Conservation (phyloP, 2,113 vertebrate genomes). For the Bufo bufo region DNA sequence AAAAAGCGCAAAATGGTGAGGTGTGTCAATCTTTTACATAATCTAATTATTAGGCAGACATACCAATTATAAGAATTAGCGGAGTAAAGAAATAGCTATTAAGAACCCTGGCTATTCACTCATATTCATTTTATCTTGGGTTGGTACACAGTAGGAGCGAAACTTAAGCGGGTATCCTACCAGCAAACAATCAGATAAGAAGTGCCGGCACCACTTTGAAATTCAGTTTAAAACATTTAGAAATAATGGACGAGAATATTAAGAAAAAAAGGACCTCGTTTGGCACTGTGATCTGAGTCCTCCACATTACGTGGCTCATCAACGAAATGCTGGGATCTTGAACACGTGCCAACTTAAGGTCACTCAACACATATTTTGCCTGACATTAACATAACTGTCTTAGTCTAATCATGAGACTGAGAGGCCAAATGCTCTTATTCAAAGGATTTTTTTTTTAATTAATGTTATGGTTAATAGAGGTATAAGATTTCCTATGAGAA, state of each 20-base stretch:
- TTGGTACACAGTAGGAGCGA: conserved; percentile 63
- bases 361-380: conserved; percentile 67
- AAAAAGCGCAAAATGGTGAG: conserved; percentile 83
- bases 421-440: conserved; percentile 65
- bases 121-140: conserved; percentile 80
- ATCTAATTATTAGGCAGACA: conserved; percentile 96
- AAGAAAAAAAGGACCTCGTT: conserved; percentile 61
- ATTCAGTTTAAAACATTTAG: conserved; percentile 36
- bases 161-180: conserved; percentile 21
- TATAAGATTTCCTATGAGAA: conserved; percentile 66
- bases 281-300: conserved; percentile 62
- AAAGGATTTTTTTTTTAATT: conserved; percentile 61
- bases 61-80: conserved; percentile 98
- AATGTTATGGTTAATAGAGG: conserved; percentile 68
- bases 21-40: conserved; percentile 88
- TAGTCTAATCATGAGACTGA: conserved; percentile 63
- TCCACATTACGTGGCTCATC: conserved; percentile 60
- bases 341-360: conserved; percentile 63
- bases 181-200: conserved; percentile 46
- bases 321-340: conserved; percentile 63
- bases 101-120: conserved; percentile 80
- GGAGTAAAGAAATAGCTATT: conserved; percentile 94
- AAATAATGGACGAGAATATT: conserved; percentile 54
- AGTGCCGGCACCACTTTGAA: conserved; percentile 16
- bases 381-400: conserved; percentile 62